These are phyloP conservation scores for Leiothrix lutea DNA, from an alignment of 2,113 vertebrate genomes.

Conservation along the genomic window DNA sequence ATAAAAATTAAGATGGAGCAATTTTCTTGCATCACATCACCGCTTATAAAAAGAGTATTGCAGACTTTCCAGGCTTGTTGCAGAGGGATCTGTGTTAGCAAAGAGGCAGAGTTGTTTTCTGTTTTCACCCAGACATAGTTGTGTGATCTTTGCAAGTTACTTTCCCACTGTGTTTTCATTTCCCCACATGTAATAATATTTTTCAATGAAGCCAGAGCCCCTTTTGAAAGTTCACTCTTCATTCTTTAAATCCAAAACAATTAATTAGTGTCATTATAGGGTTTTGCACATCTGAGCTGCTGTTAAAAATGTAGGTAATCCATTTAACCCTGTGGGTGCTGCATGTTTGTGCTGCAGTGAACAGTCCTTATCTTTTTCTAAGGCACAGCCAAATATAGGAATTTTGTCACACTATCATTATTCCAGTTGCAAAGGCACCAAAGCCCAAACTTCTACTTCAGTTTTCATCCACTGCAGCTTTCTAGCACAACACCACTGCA, in stretches of 20 bases:
- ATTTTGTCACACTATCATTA: not conserved
- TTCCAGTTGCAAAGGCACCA: not conserved
- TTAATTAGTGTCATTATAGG: not conserved
- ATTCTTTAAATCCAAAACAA: not conserved
- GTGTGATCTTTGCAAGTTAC: not conserved
- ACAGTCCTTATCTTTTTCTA: not conserved
- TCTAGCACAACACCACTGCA: not conserved
- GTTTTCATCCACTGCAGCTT: not conserved
- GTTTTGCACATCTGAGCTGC: not conserved
- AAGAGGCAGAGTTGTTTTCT: not conserved
- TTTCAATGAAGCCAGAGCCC: fast-evolving
- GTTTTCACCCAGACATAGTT: not conserved
- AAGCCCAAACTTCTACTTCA: not conserved
- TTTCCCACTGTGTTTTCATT: not conserved
- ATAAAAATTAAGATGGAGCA: not conserved
- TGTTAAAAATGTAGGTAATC: not conserved
- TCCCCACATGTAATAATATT: not conserved
- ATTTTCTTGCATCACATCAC: not conserved
- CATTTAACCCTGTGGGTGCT: not conserved
- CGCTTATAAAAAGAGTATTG: not conserved
- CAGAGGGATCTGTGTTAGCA: fast-evolving
- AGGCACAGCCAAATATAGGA: not conserved
- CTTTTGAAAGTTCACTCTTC: not conserved
- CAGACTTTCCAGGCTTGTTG: not conserved
- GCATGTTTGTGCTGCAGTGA: not conserved